Percentiles rank a stretch among this genome's conserved stretches.
Conservation (phyloP, 2,888 invertebrate genomes). For the Hypselothyrea guttata region DNA sequence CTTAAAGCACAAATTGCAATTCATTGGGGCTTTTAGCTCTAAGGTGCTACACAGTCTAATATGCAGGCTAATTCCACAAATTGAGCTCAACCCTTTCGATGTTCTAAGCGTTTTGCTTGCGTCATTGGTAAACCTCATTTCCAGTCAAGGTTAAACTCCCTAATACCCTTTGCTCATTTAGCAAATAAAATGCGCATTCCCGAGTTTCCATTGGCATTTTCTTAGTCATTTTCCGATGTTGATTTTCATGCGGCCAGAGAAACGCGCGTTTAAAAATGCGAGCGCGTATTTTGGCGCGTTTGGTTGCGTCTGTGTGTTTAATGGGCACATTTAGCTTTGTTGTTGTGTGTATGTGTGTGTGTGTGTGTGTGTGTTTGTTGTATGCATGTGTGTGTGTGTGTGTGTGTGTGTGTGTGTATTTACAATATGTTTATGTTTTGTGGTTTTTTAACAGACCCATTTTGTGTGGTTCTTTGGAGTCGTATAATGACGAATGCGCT, state of each 20-base stretch:
- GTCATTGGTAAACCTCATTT: too few species aligned
- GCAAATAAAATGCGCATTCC: slow-evolving; percentile 15
- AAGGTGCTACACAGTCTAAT: too few species aligned
- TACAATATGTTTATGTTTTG: slow-evolving; percentile 29
- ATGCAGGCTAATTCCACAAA: too few species aligned
- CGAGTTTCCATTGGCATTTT: not conserved
- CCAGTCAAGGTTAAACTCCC: too few species aligned
- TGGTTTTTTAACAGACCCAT: slow-evolving; percentile 27
- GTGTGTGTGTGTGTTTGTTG: slow-evolving; percentile 9
- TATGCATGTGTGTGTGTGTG: not conserved
- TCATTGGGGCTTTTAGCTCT: too few species aligned
- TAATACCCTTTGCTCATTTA: not conserved
- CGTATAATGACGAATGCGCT: too few species aligned
- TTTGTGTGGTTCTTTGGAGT: slow-evolving; percentile 9
- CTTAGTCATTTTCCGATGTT: too few species aligned
- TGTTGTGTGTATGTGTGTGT: not conserved
- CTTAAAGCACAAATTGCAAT: too few species aligned
- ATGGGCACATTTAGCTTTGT: slow-evolving; percentile 20
- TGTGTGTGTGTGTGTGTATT: slow-evolving; percentile 21
- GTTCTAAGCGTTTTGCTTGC: too few species aligned
- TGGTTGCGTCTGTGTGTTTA: slow-evolving; percentile 8
- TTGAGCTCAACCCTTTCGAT: too few species aligned
- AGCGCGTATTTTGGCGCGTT: slow-evolving; percentile 38
- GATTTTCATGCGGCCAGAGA: not conserved
- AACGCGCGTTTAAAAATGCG: slow-evolving; percentile 43